phyloP scores from a whole-genome alignment of 2,888 invertebrate genomes.

The Brachylomia viminalis region DNA sequence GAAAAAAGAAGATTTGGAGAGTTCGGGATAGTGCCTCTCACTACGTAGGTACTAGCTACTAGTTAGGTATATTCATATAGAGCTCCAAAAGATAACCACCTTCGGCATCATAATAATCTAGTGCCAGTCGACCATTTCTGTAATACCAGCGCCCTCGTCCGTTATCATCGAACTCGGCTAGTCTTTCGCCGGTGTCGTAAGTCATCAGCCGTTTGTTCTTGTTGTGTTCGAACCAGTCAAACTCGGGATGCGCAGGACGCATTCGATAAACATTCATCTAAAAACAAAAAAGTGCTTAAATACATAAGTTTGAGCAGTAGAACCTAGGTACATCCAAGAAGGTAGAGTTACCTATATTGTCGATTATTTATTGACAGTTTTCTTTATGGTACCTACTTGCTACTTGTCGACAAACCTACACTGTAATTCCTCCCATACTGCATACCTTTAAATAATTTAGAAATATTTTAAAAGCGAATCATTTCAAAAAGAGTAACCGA shows the following conservation, averaged over 20 bases:
- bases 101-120: slow-evolving; percentile 86
- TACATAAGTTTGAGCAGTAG: background rate
- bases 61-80: background rate
- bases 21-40: background rate
- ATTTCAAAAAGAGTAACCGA: background rate
- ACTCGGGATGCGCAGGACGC: slow-evolving; percentile 86
- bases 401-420: background rate
- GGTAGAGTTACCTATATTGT: background rate
- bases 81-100: slow-evolving; percentile 68
- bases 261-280: slow-evolving; percentile 88
- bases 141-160: slow-evolving; percentile 85
- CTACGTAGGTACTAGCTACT: background rate
- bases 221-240: slow-evolving; percentile 86
- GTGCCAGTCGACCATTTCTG: slow-evolving; percentile 81
- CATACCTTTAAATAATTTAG: background rate
- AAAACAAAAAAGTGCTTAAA: slow-evolving; percentile 2
- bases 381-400: background rate
- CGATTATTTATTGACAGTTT: background rate
- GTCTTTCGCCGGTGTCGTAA: slow-evolving; percentile 82
- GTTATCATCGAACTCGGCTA: slow-evolving; percentile 84
- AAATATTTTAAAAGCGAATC: background rate
- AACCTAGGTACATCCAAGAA: background rate
- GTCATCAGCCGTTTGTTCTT: slow-evolving; percentile 79
- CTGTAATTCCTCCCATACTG: too few species aligned
- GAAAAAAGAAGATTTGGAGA: background rate